Conservation (phyloP, 2,797 vertebrate genomes). For the Hozukius guyotensis region DNA sequence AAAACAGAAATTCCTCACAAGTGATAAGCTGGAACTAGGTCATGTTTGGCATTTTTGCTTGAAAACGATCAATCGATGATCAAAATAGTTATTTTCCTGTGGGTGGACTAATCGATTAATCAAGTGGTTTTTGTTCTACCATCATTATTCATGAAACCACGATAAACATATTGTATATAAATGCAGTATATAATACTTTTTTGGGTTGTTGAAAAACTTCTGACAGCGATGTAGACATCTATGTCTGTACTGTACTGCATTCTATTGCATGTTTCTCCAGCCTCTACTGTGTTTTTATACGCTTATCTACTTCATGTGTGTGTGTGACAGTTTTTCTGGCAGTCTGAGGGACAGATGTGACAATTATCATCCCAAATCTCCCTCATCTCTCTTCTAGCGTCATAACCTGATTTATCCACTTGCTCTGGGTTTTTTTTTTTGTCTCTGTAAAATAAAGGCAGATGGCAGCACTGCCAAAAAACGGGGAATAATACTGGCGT, state of each 20-base stretch:
- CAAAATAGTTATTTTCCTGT: neutral
- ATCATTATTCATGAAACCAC: neutral
- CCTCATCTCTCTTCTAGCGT: constrained; percentile 14
- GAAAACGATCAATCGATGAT: neutral
- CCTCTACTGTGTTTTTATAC: neutral
- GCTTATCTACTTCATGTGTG: neutral
- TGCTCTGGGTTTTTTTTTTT: neutral
- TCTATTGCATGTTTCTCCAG: neutral
- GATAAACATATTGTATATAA: too few species aligned
- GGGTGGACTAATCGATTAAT: too few species aligned
- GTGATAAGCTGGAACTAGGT: neutral
- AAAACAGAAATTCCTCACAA: neutral
- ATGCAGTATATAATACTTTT: too few species aligned
- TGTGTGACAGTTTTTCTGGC: neutral
- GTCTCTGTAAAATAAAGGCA: constrained; percentile 30
- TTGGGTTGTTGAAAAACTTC: too few species aligned
- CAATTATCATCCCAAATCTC: constrained; percentile 43
- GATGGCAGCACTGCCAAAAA: constrained; percentile 36
- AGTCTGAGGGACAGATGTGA: constrained; percentile 31
- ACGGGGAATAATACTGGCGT: constrained; percentile 1
- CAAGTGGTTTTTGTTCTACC: neutral
- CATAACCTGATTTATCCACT: constrained; percentile 23
- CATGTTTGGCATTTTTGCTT: too few species aligned
- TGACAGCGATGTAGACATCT: too few species aligned
- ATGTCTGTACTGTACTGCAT: neutral